Evolutionary conservation across 2,797 vertebrate species (phyloP), one percentile per base, ranked within the genome.

Genomic region (Lepus oiostolus): DNA sequence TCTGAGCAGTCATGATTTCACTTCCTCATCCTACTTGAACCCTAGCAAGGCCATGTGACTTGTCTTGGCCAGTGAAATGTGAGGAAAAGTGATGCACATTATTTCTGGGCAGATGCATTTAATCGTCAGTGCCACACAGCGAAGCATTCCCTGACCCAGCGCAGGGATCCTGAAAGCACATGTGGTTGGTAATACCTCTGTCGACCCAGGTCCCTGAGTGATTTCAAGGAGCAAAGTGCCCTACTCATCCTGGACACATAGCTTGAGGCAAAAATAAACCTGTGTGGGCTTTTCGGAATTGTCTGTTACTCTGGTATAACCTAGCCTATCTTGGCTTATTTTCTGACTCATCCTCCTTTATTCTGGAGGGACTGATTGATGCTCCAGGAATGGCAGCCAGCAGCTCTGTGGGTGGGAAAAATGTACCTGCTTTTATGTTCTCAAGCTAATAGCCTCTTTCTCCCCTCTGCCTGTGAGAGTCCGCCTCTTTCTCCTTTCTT

Each of bases 311-410:
- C 85, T 70, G 76, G 84, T 60, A 17, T 81, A 86, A 77, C 21
- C 63, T 76, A 38, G 52, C 70, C 60, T 58, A 32, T 93, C 71
- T 71, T 91, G 90, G 90, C 70, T 52, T 32, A 75, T 70, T 85
- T 74, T 68, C n/a, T 62, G 63, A 76, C 74, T 93, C 82, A 60
- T 75, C 60, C 79, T 84, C 30, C 71, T 74, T 92, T 84, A 62
- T 94, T 97, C 93, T 50, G n/a, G 86, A 95, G 63, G n/a, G 91
- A 90, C 93, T 97, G 94, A 97, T 96, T 94, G 95, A 94, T 10
- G 0, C 83, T 24, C 67, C 19, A 92, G 84, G 95, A 95, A 93
- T 85, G 87, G 77, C 71, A 72, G 60, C 65, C 62, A 93, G 77
- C 77, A 90, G 80, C 75, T 90, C 92, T 28, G 92, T 94, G 96